Percentiles rank a stretch among this genome's conserved stretches.
Conservation (phyloP, 2,888 invertebrate genomes). For the Neelides folsomi region DNA sequence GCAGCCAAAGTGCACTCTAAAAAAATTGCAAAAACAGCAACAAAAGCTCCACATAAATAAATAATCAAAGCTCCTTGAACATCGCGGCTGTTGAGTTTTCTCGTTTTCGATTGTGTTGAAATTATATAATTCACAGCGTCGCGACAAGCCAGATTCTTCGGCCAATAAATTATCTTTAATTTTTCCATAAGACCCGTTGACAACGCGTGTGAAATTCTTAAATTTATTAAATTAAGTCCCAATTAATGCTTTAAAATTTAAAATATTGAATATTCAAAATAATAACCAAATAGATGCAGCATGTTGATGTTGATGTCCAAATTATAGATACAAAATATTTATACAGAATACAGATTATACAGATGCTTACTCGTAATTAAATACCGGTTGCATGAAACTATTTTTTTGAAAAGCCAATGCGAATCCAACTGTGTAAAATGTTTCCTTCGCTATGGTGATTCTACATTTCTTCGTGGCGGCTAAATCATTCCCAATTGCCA, state of each 20-base stretch:
- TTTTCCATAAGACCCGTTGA: slow-evolving; percentile 28
- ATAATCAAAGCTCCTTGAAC: slow-evolving; percentile 18
- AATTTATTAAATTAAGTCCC: no score
- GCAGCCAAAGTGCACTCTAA: no score
- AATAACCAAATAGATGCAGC: no score
- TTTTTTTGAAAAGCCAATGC: slow-evolving; percentile 23
- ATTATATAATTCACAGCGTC: slow-evolving; percentile 27
- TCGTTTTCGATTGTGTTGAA: slow-evolving; percentile 19
- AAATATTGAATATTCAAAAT: no score
- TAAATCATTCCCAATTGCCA: slow-evolving; percentile 26
- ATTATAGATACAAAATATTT: not conserved
- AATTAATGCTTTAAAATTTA: no score
- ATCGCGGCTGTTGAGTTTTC: slow-evolving; percentile 23
- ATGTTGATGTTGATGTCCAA: not conserved
- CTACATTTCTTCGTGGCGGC: slow-evolving; percentile 17
- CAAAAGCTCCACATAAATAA: no score
- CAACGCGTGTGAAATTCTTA: slow-evolving; percentile 18
- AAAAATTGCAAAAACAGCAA: no score
- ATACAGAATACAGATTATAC: not conserved
- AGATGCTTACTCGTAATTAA: slow-evolving; percentile 24
- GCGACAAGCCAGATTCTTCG: slow-evolving; percentile 19
- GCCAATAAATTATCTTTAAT: slow-evolving; percentile 30
- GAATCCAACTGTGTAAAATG: slow-evolving; percentile 26
- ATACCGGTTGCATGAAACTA: slow-evolving; percentile 12
- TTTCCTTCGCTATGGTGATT: slow-evolving; percentile 25